These are phyloP conservation scores for Pipistrellus pygmaeus DNA, from an alignment of 2,797 vertebrate species.

Conservation along the genomic window DNA sequence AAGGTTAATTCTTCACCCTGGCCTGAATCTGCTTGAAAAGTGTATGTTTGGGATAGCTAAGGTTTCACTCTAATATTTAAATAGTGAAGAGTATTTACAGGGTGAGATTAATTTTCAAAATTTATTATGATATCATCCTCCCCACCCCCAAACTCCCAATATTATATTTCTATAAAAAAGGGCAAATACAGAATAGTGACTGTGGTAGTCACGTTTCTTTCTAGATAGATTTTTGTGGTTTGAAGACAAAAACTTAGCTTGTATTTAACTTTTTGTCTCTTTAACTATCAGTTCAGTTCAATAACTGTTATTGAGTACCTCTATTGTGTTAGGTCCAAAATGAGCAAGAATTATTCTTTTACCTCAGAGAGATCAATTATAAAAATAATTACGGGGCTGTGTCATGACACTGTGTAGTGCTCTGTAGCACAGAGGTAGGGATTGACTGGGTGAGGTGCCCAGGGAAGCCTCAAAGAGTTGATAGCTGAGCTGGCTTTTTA, in stretches of 20 bases:
- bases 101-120: not conserved
- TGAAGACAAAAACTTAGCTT: not conserved
- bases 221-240: slow-evolving; percentile 9
- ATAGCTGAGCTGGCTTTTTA: not conserved
- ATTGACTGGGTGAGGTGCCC: not conserved
- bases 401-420: too few species aligned
- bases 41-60: not conserved
- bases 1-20: not conserved
- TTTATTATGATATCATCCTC: not conserved
- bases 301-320: not conserved
- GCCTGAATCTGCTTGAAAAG: not conserved
- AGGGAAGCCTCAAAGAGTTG: not conserved
- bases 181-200: not conserved
- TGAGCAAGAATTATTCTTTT: not conserved
- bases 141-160: not conserved
- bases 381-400: not conserved
- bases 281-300: slow-evolving; percentile 12
- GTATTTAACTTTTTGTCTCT: not conserved
- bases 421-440: not conserved
- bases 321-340: not conserved
- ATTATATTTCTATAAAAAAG: slow-evolving; percentile 24
- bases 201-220: not conserved
- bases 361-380: not conserved
- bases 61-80: slow-evolving; percentile 6
- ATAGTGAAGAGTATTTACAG: not conserved